Evolutionary conservation across 2,888 invertebrate species (phyloP).

Genomic region (Tipula vernalis): DNA sequence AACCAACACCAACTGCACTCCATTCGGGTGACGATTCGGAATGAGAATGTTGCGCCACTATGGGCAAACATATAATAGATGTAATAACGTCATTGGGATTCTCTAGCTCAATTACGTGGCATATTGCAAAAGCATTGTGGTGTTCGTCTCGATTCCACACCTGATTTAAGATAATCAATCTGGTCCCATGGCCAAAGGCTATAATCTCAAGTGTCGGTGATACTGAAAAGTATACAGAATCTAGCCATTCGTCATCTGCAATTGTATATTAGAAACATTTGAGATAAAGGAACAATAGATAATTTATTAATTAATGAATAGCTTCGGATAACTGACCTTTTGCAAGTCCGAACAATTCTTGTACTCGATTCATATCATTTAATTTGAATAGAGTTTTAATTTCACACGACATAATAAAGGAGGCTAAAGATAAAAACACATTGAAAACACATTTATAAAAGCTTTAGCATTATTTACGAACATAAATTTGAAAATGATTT

Average conservation of each 20-base stretch:
- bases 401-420: constrained; percentile 40
- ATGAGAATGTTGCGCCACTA: constrained; percentile 25
- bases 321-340: constrained; percentile 28
- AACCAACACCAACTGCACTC: constrained; percentile 84
- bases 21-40: constrained; percentile 54
- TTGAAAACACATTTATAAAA: not conserved
- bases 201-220: constrained; percentile 62
- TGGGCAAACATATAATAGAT: constrained; percentile 38
- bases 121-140: constrained; percentile 38
- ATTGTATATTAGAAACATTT: not conserved
- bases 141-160: constrained; percentile 42
- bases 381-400: constrained; percentile 49
- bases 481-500: not conserved
- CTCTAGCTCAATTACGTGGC: constrained; percentile 44
- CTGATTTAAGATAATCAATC: constrained; percentile 51
- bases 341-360: constrained; percentile 43
- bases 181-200: constrained; percentile 50
- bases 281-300: not conserved
- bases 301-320: not conserved
- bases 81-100: constrained; percentile 39
- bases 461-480: not conserved
- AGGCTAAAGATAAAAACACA: not conserved
- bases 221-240: constrained; percentile 51
- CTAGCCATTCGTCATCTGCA: constrained; percentile 49
- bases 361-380: constrained; percentile 45